Percentiles rank a stretch among this genome's conserved stretches.
Conservation (phyloP, 2,888 invertebrate species). For the Sylvicola cinctus region DNA sequence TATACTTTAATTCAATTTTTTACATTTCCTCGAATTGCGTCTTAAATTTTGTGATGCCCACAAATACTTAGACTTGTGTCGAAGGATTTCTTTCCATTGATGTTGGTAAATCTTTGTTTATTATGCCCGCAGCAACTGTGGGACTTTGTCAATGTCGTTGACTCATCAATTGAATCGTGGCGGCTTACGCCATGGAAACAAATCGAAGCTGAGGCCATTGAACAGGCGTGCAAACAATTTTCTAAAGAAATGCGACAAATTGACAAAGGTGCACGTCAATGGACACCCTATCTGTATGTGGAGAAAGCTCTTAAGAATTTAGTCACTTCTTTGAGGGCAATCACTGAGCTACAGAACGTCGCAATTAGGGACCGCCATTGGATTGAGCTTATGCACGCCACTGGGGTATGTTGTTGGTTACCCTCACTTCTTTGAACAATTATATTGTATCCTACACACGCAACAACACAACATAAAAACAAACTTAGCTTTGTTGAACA, state of each 20-base stretch:
- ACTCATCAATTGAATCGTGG: constrained; percentile 76
- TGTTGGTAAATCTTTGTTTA: too few species aligned
- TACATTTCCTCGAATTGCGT: too few species aligned
- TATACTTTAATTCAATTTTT: constrained; percentile 4
- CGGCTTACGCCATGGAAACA: constrained; percentile 84
- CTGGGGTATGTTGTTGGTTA: constrained; percentile 38
- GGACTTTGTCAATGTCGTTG: constrained; percentile 76
- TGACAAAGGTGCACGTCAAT: constrained; percentile 62
- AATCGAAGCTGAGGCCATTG: constrained; percentile 89
- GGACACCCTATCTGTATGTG: constrained; percentile 60
- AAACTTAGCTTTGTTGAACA: too few species aligned
- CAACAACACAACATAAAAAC: too few species aligned
- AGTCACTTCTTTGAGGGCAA: constrained; percentile 79
- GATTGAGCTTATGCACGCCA: constrained; percentile 84
- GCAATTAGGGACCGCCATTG: constrained; percentile 89
- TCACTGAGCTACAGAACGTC: constrained; percentile 86
- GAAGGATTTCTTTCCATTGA: too few species aligned
- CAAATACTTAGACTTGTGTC: too few species aligned
- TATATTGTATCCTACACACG: neutral
- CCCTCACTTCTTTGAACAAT: neutral
- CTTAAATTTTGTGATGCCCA: too few species aligned
- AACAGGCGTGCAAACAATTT: constrained; percentile 85
- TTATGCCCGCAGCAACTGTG: constrained; percentile 67
- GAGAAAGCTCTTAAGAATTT: constrained; percentile 77
- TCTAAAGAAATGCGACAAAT: constrained; percentile 65